These are phyloP conservation scores for Eriocheir sinensis DNA, from an alignment of 1,140 invertebrate genomes.

Conservation along the genomic window DNA sequence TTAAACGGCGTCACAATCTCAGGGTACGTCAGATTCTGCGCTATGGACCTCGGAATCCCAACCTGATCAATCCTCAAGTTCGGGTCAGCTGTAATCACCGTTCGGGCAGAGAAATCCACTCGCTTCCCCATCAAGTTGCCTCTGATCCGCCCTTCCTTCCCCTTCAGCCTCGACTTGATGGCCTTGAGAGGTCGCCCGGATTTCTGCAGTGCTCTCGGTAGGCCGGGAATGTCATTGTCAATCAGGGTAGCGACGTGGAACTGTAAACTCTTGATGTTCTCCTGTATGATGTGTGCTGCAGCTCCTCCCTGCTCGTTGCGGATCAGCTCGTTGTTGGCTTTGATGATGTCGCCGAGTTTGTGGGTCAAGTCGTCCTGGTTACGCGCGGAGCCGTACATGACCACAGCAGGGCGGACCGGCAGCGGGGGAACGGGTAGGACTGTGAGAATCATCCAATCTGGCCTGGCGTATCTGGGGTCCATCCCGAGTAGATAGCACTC, in stretches of 20 bases:
- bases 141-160: constrained; percentile 98
- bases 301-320: constrained; percentile 98
- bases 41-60: constrained; percentile 98
- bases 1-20: constrained; percentile 99
- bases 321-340: constrained; percentile 97
- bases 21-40: constrained; percentile 99
- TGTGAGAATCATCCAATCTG: constrained; percentile 99
- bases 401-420: constrained; percentile 95
- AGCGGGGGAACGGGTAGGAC: constrained; percentile 98
- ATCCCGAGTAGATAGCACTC: constrained; percentile 97
- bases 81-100: constrained; percentile 99
- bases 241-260: constrained; percentile 99
- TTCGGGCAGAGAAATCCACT: constrained; percentile 99
- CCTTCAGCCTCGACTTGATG: constrained; percentile 90
- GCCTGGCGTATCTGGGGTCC: constrained; percentile 97
- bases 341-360: constrained; percentile 99
- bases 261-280: constrained; percentile 99
- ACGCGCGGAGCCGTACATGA: constrained; percentile 99
- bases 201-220: constrained; percentile 99
- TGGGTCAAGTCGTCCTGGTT: constrained; percentile 99
- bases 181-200: constrained; percentile 99
- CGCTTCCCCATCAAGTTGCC: constrained; percentile 99
- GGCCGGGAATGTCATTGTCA: constrained; percentile 99
- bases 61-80: constrained; percentile 99
- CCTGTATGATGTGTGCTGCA: constrained; percentile 96